Percentiles rank a stretch among this genome's conserved stretches.
phyloP scores from a whole-genome alignment of 2,888 invertebrate genomes.

The Drepana falcataria region DNA sequence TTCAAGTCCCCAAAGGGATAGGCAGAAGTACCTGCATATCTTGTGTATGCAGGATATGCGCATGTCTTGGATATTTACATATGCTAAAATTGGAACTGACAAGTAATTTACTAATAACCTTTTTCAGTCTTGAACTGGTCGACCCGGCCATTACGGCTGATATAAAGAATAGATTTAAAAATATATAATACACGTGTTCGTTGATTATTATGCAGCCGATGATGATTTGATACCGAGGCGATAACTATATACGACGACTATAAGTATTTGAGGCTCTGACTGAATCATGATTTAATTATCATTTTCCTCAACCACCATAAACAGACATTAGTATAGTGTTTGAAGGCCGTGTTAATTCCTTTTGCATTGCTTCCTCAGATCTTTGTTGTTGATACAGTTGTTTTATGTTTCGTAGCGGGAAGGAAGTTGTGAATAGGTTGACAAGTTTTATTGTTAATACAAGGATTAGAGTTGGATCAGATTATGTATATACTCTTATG shows the following conservation, averaged over 20 bases:
- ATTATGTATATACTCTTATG: too few relatives aligned
- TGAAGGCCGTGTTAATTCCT: background rate
- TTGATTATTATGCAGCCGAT: background rate
- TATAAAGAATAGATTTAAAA: too few relatives aligned
- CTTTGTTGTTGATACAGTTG: background rate
- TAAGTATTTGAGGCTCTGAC: background rate
- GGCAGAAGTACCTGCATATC: too few relatives aligned
- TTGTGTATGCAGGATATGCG: too few relatives aligned
- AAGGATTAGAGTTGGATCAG: background rate
- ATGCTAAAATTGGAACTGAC: too few relatives aligned
- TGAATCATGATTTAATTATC: constrained; percentile 1
- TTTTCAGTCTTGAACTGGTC: too few relatives aligned
- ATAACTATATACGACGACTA: background rate
- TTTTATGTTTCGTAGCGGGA: background rate
- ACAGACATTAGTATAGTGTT: background rate
- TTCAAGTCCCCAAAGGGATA: too few relatives aligned
- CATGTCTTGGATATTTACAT: too few relatives aligned
- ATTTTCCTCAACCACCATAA: constrained; percentile 2
- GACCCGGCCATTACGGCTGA: too few relatives aligned
- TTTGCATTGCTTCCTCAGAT: background rate
- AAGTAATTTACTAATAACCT: too few relatives aligned
- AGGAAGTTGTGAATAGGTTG: background rate
- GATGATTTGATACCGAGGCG: background rate
- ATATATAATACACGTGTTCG: background rate
- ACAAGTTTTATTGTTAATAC: background rate